Base-by-base conservation (phyloP, 2,113 vertebrate genomes). In the Myiopsitta monachus region DNA sequence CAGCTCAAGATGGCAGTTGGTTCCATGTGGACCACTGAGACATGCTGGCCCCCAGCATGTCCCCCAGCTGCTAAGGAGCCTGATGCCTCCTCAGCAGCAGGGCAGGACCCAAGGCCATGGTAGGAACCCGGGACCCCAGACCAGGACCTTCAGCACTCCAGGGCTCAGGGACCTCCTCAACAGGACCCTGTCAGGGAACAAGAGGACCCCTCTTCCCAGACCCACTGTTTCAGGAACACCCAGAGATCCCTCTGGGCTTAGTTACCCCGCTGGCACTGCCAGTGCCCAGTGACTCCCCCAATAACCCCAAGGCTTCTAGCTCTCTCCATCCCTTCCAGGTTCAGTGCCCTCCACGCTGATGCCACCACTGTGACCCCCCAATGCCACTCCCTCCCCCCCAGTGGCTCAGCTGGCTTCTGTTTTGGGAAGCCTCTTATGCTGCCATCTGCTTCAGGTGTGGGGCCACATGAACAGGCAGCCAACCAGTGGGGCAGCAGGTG, bases 31-130 rank as follows among this genome's bases (percentile, higher is more conserved):
- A 27, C 16, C 31, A 27, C n/a, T 54, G 68, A 49, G 26, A 12
- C 0, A 0, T 52, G 64, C 36, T 78, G 49, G 23, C 21, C 21
- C 44, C 13, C n/a, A 23, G 26, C 1, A 0, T 26, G 27, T 47
- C 38, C 57, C 38, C 24, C 55, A 57, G 33, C 33, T 57, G 55
- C 55, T 57, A 57, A 57, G 13, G 21, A 36, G 51, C 24, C n/a
- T 76, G 3, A 1, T 6, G 31, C 70, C 18, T 75, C 14, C 51
- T 62, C 4, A 3, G 46, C 38, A 83, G 55, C 31, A 76, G 41
- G 13, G 31, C 38, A 75, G 55, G 36, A 62, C 26, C 11, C 43
- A 19, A 38, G 11, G 12, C 43, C 28, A 10, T 1, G 5, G 10
- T 26, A 39, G 64, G 41, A 78, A 18, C 8, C 10, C 36, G 43